A percentile compares a stretch with the other conserved stretches of the same genome.
Evolutionary conservation across 2,113 vertebrate species (phyloP).

Genomic region (Gambusia affinis): DNA sequence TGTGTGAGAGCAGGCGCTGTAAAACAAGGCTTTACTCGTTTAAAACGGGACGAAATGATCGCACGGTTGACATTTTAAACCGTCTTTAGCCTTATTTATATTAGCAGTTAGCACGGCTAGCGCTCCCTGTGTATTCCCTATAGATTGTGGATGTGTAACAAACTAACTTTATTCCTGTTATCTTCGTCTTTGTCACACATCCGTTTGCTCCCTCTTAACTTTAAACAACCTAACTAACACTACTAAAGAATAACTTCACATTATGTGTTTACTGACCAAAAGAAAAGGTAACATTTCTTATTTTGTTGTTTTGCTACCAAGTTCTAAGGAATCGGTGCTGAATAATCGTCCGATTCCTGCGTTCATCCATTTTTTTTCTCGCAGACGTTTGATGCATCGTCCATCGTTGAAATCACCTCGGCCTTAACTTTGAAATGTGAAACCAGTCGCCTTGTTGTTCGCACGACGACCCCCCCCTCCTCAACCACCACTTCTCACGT

Average conservation of each 20-base stretch:
- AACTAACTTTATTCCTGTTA: too few species aligned
- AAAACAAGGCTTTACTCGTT: too few species aligned
- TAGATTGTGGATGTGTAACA: background rate
- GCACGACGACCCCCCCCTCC: slow-evolving; percentile 33
- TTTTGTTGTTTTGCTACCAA: background rate
- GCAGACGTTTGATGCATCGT: too few species aligned
- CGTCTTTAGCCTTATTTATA: background rate
- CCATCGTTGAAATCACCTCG: slow-evolving; percentile 78
- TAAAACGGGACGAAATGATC: too few species aligned
- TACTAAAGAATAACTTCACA: background rate
- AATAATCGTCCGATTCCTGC: background rate
- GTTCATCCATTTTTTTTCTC: slow-evolving; percentile 22
- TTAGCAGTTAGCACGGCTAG: background rate
- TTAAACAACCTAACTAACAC: background rate
- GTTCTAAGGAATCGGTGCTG: background rate
- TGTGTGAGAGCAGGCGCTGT: too few species aligned
- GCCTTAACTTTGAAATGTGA: slow-evolving; percentile 80
- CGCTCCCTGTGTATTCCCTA: background rate
- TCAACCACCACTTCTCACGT: slow-evolving; percentile 4
- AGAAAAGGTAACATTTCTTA: background rate
- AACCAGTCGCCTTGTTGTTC: slow-evolving; percentile 69
- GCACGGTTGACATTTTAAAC: background rate
- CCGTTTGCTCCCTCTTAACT: background rate
- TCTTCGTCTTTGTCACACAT: too few species aligned
- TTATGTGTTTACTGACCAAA: background rate